Evolutionary conservation across 2,888 invertebrate species (phyloP).

Genomic region (Miltochrista miniata): DNA sequence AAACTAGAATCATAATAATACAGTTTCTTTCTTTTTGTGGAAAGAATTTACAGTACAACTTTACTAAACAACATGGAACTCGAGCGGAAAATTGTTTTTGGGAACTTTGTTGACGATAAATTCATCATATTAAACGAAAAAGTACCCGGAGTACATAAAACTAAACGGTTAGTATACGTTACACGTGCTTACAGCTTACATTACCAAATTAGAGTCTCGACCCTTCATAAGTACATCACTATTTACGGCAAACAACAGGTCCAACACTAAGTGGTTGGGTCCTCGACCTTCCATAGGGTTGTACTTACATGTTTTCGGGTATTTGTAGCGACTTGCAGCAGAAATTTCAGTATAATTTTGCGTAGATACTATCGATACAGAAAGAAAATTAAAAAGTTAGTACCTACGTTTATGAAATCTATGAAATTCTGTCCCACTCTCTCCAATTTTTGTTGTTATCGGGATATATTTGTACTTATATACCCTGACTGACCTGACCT

Average conservation of each 20-base stretch:
- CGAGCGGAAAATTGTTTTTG: too few species aligned
- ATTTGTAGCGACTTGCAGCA: neutral
- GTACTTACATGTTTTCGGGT: conserved; percentile 6
- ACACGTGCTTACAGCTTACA: conserved; percentile 10
- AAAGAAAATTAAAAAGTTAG: neutral
- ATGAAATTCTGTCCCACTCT: too few species aligned
- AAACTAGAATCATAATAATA: too few species aligned
- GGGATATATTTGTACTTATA: too few species aligned
- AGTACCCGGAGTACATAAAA: conserved; percentile 1
- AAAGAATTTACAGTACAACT: too few species aligned
- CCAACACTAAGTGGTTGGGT: conserved; percentile 34
- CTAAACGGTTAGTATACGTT: conserved; percentile 4
- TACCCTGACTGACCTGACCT: too few species aligned
- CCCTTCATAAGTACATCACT: conserved; percentile 30
- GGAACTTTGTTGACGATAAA: too few species aligned
- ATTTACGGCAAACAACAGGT: conserved; percentile 36
- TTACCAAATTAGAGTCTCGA: conserved; percentile 18
- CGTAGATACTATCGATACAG: neutral
- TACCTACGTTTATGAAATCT: too few species aligned
- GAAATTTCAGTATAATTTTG: too few species aligned
- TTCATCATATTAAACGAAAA: neutral
- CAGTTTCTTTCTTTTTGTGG: too few species aligned
- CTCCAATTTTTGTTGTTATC: too few species aligned
- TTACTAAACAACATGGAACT: too few species aligned
- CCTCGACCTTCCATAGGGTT: conserved; percentile 26